phyloP scores from a whole-genome alignment of 1,140 invertebrate genomes.

The Drosophila sp. region DNA sequence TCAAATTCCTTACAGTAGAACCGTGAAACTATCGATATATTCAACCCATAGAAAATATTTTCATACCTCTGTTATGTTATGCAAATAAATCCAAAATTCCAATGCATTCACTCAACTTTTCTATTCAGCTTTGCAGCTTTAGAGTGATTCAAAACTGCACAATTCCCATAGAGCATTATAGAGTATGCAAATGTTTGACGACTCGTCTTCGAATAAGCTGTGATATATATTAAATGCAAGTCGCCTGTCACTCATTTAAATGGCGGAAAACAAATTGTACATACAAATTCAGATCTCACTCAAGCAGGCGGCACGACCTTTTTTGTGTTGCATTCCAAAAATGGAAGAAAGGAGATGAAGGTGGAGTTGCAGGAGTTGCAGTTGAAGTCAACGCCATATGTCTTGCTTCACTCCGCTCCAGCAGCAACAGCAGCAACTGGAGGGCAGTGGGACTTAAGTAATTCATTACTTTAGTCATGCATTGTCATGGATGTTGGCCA shows the following conservation, averaged over 20 bases:
- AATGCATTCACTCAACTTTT: slow-evolving; percentile 5
- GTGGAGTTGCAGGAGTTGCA: not conserved
- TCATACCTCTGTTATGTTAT: too few relatives aligned
- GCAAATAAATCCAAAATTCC: not conserved
- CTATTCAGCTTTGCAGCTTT: slow-evolving; percentile 2
- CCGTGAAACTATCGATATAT: too few relatives aligned
- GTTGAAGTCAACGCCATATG: slow-evolving; percentile 24
- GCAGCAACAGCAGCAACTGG: slow-evolving; percentile 29
- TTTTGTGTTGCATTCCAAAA: slow-evolving; percentile 49
- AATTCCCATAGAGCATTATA: slow-evolving; percentile 59
- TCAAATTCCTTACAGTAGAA: too few relatives aligned
- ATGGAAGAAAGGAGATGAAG: not conserved
- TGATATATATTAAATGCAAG: slow-evolving; percentile 60
- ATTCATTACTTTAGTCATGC: slow-evolving; percentile 83
- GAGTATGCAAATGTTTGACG: slow-evolving; percentile 57
- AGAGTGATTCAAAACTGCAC: slow-evolving; percentile 20
- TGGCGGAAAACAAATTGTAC: slow-evolving; percentile 64
- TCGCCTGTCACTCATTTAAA: slow-evolving; percentile 73
- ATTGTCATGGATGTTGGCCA: slow-evolving; percentile 80
- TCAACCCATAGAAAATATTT: too few relatives aligned
- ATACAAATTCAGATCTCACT: slow-evolving; percentile 69
- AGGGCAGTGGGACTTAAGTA: slow-evolving; percentile 71
- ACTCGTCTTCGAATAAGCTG: slow-evolving; percentile 33
- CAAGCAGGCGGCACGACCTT: slow-evolving; percentile 64
- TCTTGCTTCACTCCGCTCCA: slow-evolving; percentile 1